Percentiles rank a stretch among this genome's conserved stretches.
These are phyloP conservation scores for Trematomus loennbergii DNA, from an alignment of 2,113 vertebrate species.

Conservation along the genomic window DNA sequence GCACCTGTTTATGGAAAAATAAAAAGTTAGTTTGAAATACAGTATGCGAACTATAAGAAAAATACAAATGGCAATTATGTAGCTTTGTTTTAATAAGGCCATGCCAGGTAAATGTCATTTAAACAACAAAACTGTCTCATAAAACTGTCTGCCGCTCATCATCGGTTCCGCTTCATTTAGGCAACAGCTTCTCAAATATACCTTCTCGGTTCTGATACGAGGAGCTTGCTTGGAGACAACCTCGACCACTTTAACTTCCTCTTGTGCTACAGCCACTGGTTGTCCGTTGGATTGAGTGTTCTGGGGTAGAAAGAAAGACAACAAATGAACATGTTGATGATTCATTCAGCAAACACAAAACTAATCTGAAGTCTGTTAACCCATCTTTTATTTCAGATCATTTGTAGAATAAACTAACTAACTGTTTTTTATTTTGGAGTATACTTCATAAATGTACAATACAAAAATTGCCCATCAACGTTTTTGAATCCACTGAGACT, in stretches of 20 bases:
- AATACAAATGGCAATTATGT: background rate
- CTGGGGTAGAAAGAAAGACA: slow-evolving; percentile 41
- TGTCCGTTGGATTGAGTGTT: slow-evolving; percentile 90
- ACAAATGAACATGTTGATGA: background rate
- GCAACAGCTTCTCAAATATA: slow-evolving; percentile 55
- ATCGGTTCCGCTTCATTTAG: background rate
- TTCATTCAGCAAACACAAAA: background rate
- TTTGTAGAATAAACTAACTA: background rate
- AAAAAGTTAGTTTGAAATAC: background rate
- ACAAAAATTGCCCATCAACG: no score
- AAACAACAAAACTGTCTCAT: slow-evolving; percentile 10
- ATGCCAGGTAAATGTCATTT: background rate
- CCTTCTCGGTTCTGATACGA: slow-evolving; percentile 91
- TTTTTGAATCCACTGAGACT: background rate
- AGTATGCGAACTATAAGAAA: background rate
- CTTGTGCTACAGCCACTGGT: slow-evolving; percentile 83
- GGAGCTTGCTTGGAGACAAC: slow-evolving; percentile 77
- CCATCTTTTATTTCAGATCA: background rate
- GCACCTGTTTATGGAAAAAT: slow-evolving; percentile 30
- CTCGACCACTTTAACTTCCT: slow-evolving; percentile 79
- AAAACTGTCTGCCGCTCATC: background rate
- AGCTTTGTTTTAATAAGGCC: background rate
- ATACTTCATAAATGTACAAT: no score
- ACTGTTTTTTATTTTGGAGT: no score
- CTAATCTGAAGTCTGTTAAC: background rate